Conservation (phyloP, 1,140 invertebrate species). For the Drosophila eugracilis region DNA sequence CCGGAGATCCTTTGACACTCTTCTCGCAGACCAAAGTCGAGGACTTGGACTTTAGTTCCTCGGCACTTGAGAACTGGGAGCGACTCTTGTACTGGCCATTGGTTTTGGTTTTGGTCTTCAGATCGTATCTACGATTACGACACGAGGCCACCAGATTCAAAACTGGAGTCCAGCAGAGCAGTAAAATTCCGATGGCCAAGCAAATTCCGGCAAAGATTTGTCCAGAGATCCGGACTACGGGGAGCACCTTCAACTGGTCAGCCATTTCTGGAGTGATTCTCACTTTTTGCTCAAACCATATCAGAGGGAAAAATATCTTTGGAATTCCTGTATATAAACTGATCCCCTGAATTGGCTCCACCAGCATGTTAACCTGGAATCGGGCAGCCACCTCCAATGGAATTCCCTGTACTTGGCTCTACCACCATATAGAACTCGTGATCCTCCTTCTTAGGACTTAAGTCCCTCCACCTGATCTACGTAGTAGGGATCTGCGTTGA, state of each 20-base stretch:
- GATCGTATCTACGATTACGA: slow-evolving; percentile 47
- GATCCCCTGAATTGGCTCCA: slow-evolving; percentile 88
- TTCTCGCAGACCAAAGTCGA: slow-evolving; percentile 55
- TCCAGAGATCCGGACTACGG: slow-evolving; percentile 57
- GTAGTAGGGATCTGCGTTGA: slow-evolving; percentile 90
- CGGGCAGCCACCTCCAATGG: slow-evolving; percentile 90
- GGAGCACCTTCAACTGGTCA: slow-evolving; percentile 75
- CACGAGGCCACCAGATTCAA: slow-evolving; percentile 49
- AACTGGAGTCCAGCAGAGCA: slow-evolving; percentile 71
- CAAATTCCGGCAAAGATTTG: slow-evolving; percentile 75
- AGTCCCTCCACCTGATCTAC: slow-evolving; percentile 88
- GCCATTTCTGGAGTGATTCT: slow-evolving; percentile 86
- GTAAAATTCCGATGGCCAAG: slow-evolving; percentile 68
- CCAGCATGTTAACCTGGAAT: slow-evolving; percentile 91
- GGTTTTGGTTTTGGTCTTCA: slow-evolving; percentile 56
- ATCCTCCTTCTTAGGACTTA: slow-evolving; percentile 88
- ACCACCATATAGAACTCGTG: slow-evolving; percentile 91
- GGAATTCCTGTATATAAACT: slow-evolving; percentile 89
- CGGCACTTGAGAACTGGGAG: slow-evolving; percentile 64
- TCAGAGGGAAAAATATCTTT: slow-evolving; percentile 89
- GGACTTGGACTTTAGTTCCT: slow-evolving; percentile 68
- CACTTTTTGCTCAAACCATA: slow-evolving; percentile 91
- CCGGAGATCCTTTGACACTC: slow-evolving; percentile 36
- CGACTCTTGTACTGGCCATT: slow-evolving; percentile 66
- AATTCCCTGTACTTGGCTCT: slow-evolving; percentile 91